Evolutionary conservation across 2,797 vertebrate genomes (phyloP).

Genomic region (Brachymystax lenok): DNA sequence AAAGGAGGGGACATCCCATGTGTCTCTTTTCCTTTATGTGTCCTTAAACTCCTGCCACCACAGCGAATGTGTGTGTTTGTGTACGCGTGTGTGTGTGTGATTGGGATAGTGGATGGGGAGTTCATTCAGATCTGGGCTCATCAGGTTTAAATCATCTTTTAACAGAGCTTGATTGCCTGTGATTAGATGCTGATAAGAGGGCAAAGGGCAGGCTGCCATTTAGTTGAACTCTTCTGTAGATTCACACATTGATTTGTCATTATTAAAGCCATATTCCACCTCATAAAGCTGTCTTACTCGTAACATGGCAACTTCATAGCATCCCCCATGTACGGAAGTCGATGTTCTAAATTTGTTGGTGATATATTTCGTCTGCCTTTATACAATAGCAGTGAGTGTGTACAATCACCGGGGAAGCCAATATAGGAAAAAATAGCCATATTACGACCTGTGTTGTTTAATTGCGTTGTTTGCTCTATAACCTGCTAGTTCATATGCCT

Average conservation of each 20-base stretch:
- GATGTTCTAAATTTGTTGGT: neutral
- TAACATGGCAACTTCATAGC: conserved; percentile 24
- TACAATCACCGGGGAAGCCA: too few relatives aligned
- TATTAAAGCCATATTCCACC: conserved; percentile 69
- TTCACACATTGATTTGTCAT: conserved; percentile 77
- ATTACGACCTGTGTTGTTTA: too few relatives aligned
- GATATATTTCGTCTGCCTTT: neutral
- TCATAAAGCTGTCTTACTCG: conserved; percentile 52
- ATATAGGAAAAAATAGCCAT: too few relatives aligned
- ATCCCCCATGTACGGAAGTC: conserved; percentile 49
- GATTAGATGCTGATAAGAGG: conserved; percentile 80
- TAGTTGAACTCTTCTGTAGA: conserved; percentile 71
- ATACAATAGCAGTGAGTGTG: neutral
- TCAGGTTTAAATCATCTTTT: conserved; percentile 15
- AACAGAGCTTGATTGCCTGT: conserved; percentile 76
- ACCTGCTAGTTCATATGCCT: too few relatives aligned
- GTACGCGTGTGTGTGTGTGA: neutral
- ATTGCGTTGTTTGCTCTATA: too few relatives aligned
- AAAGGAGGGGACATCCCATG: conserved; percentile 80
- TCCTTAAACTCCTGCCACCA: conserved; percentile 73
- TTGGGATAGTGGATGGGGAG: neutral
- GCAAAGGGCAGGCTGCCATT: conserved; percentile 72
- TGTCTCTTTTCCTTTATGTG: conserved; percentile 78
- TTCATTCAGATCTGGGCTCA: conserved; percentile 34
- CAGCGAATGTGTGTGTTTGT: conserved; percentile 54